phyloP scores from a whole-genome alignment of 1,140 invertebrate species.

The Oncopodura yosiiana region DNA sequence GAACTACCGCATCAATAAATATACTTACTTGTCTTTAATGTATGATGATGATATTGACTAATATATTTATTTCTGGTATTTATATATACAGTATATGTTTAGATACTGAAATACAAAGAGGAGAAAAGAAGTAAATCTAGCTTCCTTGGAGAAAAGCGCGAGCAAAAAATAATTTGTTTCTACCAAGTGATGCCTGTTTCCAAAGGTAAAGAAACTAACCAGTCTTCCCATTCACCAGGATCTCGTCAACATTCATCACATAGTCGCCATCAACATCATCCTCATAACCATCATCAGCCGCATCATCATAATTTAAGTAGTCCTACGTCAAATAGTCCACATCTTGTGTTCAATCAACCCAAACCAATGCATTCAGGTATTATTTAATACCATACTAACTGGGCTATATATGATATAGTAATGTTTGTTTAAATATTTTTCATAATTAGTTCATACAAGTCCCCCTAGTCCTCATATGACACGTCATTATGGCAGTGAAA shows the following conservation, averaged over 20 bases:
- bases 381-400: background rate
- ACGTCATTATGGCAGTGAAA: conserved; percentile 5
- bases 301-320: conserved; percentile 2
- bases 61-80: no score
- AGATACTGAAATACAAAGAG: no score
- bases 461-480: conserved; percentile 14
- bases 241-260: background rate
- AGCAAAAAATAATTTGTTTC: no score
- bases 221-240: background rate
- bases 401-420: background rate
- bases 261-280: background rate
- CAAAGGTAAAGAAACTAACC: conserved; percentile 3
- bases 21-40: no score
- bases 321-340: background rate
- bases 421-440: background rate
- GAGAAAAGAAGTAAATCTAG: no score
- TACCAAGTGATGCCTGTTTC: conserved; percentile 10
- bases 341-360: conserved; percentile 9
- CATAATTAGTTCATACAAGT: background rate
- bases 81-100: no score
- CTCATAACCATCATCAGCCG: background rate
- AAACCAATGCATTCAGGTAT: conserved; percentile 15
- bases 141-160: no score
- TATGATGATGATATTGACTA: no score
- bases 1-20: no score